phyloP scores from a whole-genome alignment of 2,797 vertebrate genomes.

The Hydrocynus forskahlii region DNA sequence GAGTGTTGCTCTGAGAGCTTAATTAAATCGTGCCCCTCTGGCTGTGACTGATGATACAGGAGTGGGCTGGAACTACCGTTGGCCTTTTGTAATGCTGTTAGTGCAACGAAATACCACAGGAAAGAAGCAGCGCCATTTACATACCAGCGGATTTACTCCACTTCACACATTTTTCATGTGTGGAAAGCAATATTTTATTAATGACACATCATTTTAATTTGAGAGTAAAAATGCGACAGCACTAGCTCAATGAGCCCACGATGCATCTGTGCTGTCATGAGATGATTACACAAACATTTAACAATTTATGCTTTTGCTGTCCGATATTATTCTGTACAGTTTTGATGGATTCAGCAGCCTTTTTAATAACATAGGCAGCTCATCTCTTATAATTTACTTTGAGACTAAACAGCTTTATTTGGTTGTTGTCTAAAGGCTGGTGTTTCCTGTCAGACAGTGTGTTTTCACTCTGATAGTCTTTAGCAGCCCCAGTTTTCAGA shows the following conservation, averaged over 20 bases:
- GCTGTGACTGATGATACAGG: slow-evolving; percentile 85
- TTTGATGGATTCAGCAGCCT: not conserved
- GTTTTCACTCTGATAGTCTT: slow-evolving; percentile 26
- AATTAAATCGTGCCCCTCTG: slow-evolving; percentile 86
- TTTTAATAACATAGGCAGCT: not conserved
- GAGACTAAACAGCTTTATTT: not conserved
- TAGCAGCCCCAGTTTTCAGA: slow-evolving; percentile 38
- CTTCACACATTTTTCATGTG: not conserved
- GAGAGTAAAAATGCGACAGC: not conserved
- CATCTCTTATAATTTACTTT: not conserved
- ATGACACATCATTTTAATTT: not conserved
- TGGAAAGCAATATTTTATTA: not conserved
- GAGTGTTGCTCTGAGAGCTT: slow-evolving; percentile 83
- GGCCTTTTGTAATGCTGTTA: slow-evolving; percentile 64
- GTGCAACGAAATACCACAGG: slow-evolving; percentile 8
- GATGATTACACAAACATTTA: not conserved
- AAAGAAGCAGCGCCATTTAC: not conserved
- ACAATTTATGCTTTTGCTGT: not conserved
- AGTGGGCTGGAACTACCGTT: slow-evolving; percentile 73
- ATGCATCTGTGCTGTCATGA: no score
- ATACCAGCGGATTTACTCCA: slow-evolving; percentile 1
- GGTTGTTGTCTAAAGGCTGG: not conserved
- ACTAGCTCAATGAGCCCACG: not conserved
- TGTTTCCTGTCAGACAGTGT: not conserved
- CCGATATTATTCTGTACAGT: not conserved